Base-by-base conservation (phyloP, 2,888 invertebrate species). In the Portevinia maculata region DNA sequence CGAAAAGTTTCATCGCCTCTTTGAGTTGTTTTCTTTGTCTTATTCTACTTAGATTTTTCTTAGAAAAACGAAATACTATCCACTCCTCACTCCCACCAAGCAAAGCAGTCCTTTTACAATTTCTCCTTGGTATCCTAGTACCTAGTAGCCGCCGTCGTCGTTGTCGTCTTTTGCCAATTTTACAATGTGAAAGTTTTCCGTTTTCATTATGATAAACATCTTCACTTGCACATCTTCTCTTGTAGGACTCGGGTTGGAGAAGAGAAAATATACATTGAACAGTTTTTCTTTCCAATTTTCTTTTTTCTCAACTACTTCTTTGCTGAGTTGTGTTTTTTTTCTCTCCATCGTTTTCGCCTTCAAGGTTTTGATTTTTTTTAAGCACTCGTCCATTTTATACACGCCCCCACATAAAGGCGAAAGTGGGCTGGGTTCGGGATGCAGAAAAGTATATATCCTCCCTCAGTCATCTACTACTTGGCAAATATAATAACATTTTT, bases 131-230 rank as follows among this genome's bases (percentile, higher is more conserved):
- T 24, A 24, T 24, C 3, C 3, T 24, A 24, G 24, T 24, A 24
- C n/a, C n/a, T n/a, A n/a, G 41, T 9, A 13, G 8, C 15, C 15
- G 41, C 9, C 64, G 28, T 60, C 37, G 30, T 44, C 34, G 8
- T 52, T n/a, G 46, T 48, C 67, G 70, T 71, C 76, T 73, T 78
- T 24, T 78, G 78, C 83, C 78, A 83, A 83, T 83, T 83, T 78
- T 78, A 83, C 83, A 78, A 78, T 83, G 83, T 78, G 83, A 83
- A 83, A 83, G 83, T 83, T 83, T 83, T 83, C 78, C 71, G 83
- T 78, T 83, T 83, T 78, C 83, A 83, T 83, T 83, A 83, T 78
- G 78, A 83, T 83, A 83, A 83, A 83, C 71, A 83, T 83, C 78
- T 83, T 78, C 70, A 65, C 65, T 71, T 76, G 83, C 41, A 76